phyloP scores from a whole-genome alignment of 1,140 invertebrate genomes.

The Piezodorus guildinii region DNA sequence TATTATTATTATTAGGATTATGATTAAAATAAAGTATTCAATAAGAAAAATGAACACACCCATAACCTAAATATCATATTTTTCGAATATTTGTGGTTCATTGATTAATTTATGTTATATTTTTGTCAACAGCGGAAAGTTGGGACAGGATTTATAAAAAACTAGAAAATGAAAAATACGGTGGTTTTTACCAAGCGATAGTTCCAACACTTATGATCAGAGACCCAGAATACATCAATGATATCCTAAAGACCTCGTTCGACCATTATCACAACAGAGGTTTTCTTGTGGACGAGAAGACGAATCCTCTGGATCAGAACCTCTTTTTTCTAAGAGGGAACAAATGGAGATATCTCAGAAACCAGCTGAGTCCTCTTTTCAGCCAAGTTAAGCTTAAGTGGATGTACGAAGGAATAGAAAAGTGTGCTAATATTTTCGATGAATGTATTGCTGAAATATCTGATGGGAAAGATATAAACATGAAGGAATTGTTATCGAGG shows the following conservation, averaged over 20 bases:
- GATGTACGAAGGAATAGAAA: no score
- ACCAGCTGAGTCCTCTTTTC: background rate
- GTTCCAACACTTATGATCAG: background rate
- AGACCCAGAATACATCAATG: background rate
- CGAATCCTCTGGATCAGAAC: background rate
- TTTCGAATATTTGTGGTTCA: no score
- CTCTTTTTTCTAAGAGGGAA: background rate
- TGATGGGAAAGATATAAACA: background rate
- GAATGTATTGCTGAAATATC: constrained; percentile 11
- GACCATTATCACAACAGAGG: background rate
- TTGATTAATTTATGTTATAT: no score
- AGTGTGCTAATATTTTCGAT: constrained; percentile 17
- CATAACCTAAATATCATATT: no score
- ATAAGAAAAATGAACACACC: no score
- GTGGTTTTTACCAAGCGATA: background rate
- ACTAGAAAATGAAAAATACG: constrained; percentile 12
- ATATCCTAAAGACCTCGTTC: background rate
- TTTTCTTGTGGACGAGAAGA: background rate
- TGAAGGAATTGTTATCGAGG: constrained; percentile 16
- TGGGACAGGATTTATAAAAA: background rate
- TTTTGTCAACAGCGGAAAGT: no score
- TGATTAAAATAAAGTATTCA: no score
- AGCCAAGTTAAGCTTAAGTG: background rate
- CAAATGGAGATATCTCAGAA: background rate
- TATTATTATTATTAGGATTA: no score